phyloP scores from a whole-genome alignment of 2,113 vertebrate species.

The Oryzias javanicus region DNA sequence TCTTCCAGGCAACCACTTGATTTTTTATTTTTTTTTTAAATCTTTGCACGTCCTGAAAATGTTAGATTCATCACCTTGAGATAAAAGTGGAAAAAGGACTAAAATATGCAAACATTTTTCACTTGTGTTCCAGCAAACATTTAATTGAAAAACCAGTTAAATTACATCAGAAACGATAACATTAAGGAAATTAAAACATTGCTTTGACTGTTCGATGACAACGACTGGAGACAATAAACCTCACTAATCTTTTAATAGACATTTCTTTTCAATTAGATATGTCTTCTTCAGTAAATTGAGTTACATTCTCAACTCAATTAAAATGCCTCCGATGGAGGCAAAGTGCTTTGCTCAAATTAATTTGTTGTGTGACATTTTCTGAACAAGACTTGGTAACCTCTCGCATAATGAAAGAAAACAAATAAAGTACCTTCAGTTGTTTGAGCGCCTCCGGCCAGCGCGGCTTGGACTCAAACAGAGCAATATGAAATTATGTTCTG shows the following conservation, averaged over 20 bases:
- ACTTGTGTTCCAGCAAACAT: conserved; percentile 61
- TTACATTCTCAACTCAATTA: conserved; percentile 79
- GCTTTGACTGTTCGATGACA: conserved; percentile 74
- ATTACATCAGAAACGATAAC: conserved; percentile 78
- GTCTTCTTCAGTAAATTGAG: conserved; percentile 76
- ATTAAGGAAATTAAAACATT: conserved; percentile 81
- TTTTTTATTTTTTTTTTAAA: too few species aligned
- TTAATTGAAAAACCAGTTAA: conserved; percentile 76
- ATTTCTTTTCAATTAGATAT: conserved; percentile 80
- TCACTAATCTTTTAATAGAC: conserved; percentile 79
- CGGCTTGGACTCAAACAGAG: conserved; percentile 49
- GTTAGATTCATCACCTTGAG: too few species aligned
- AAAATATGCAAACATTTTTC: too few species aligned
- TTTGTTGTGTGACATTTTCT: conserved; percentile 75
- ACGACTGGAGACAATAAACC: conserved; percentile 73
- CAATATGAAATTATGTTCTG: conserved; percentile 56
- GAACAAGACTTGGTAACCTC: conserved; percentile 73
- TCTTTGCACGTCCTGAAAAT: not conserved
- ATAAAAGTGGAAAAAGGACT: too few species aligned
- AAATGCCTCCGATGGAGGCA: conserved; percentile 65
- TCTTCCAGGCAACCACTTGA: conserved; percentile 69
- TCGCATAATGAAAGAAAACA: conserved; percentile 72
- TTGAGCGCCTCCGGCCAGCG: conserved; percentile 50
- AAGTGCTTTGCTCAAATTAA: conserved; percentile 73
- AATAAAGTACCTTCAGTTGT: conserved; percentile 61